Percentiles rank a stretch among this genome's conserved stretches.
Evolutionary conservation across 2,797 vertebrate genomes (phyloP).

Genomic region (Nyctalus aviator): DNA sequence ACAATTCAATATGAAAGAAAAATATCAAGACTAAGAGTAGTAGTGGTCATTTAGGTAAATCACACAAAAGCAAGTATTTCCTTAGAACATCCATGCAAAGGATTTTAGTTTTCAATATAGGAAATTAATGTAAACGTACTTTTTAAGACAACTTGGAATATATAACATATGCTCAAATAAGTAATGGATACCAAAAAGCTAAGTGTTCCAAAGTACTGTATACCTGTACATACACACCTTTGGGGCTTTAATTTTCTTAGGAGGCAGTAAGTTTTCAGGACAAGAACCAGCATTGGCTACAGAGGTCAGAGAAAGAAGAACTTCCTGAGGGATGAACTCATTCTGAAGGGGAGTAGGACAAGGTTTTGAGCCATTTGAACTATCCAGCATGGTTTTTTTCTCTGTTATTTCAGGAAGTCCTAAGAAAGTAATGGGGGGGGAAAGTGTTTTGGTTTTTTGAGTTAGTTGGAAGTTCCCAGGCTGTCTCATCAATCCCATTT

Average conservation of each 20-base stretch:
- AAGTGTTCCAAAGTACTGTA: background rate
- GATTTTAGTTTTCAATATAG: constrained; percentile 23
- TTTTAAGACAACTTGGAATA: constrained; percentile 23
- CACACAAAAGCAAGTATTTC: constrained; percentile 11
- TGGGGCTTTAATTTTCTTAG: constrained; percentile 83
- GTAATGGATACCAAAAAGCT: background rate
- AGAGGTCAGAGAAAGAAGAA: constrained; percentile 89
- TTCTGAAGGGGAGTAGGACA: constrained; percentile 75
- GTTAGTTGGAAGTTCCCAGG: background rate
- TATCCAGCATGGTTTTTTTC: constrained; percentile 44
- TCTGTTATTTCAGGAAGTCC: constrained; percentile 80
- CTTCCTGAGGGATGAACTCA: constrained; percentile 89
- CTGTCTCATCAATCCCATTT: background rate
- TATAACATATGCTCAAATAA: background rate
- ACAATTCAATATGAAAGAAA: constrained; percentile 9
- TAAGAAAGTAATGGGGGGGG: constrained; percentile 45
- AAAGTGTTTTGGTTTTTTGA: constrained; percentile 23
- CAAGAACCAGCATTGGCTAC: constrained; percentile 80
- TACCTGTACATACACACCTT: constrained; percentile 75
- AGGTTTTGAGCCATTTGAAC: constrained; percentile 64
- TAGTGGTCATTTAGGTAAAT: constrained; percentile 42
- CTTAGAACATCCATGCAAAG: background rate
- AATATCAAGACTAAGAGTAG: constrained; percentile 30
- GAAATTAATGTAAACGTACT: constrained; percentile 1
- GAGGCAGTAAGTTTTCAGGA: constrained; percentile 81